A percentile compares a stretch with the other conserved stretches of the same genome.
Evolutionary conservation across 2,888 invertebrate species (phyloP).

Genomic region (Smittia sp.): DNA sequence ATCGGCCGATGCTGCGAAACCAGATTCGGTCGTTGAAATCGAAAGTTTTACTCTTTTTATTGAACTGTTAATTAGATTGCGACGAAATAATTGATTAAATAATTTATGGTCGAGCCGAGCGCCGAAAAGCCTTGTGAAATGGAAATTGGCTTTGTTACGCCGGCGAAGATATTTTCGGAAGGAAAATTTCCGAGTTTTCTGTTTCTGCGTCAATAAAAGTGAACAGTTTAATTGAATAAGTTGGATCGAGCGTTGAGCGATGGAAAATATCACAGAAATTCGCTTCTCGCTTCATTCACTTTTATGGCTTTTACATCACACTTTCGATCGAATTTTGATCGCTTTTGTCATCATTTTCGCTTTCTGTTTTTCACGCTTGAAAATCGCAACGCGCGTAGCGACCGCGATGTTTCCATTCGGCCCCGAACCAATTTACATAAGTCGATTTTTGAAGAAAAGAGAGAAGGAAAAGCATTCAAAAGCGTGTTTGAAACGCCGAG

Average conservation of each 20-base stretch:
- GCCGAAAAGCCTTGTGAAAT: neutral
- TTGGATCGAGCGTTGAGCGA: constrained; percentile 8
- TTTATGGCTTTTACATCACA: constrained; percentile 39
- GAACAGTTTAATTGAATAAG: constrained; percentile 23
- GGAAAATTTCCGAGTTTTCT: neutral
- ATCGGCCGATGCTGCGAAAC: neutral
- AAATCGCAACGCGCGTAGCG: constrained; percentile 19
- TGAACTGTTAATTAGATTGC: constrained; percentile 34
- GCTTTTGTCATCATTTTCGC: constrained; percentile 41
- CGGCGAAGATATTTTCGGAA: neutral
- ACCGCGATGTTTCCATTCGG: constrained; percentile 9
- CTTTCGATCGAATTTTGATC: constrained; percentile 39
- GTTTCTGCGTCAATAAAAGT: neutral
- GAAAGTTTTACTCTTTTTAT: constrained; percentile 34
- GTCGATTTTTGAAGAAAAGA: neutral
- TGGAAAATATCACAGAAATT: constrained; percentile 19
- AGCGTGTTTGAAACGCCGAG: constrained; percentile 15
- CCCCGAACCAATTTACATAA: constrained; percentile 28
- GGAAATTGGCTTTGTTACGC: constrained; percentile 20
- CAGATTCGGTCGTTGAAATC: constrained; percentile 26
- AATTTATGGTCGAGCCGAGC: constrained; percentile 20
- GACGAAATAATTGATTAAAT: constrained; percentile 41
- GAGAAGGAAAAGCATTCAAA: constrained; percentile 2
- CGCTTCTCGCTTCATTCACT: constrained; percentile 32
- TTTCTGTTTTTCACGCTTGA: constrained; percentile 34